Evolutionary conservation across 2,113 vertebrate species (phyloP).

Genomic region (Theristicus caerulescens): DNA sequence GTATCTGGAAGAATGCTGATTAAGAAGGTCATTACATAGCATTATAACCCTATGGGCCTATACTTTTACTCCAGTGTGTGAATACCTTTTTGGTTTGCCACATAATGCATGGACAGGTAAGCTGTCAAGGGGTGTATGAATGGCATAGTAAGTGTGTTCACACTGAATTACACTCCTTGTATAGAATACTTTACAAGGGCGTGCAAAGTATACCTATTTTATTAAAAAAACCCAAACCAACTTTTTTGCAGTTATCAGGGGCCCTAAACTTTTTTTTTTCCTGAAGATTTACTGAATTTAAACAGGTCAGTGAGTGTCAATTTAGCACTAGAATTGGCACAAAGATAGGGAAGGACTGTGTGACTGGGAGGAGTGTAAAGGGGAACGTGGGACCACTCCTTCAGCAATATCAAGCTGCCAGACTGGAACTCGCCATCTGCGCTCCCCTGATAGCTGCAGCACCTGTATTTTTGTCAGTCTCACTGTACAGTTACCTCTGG

Average conservation of each 20-base stretch:
- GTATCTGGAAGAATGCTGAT: neutral
- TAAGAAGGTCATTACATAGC: neutral
- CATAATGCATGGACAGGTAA: neutral
- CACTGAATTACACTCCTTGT: neutral
- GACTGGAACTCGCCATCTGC: neutral
- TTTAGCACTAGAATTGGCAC: neutral
- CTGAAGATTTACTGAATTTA: neutral
- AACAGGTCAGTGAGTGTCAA: neutral
- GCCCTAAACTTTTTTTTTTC: neutral
- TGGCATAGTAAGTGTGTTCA: neutral
- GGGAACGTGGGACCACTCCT: neutral
- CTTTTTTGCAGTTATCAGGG: neutral
- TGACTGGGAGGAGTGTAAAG: neutral
- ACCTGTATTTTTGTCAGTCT: accelerated
- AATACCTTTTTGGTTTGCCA: neutral
- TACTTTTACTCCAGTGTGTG: neutral
- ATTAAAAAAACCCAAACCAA: neutral
- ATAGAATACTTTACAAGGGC: neutral
- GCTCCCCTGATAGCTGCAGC: neutral
- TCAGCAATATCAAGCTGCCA: neutral
- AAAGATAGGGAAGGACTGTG: neutral
- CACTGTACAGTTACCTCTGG: neutral
- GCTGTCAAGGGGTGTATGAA: accelerated
- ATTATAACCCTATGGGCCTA: neutral
- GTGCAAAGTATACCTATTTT: neutral